Evolutionary conservation across 1,140 invertebrate species (phyloP), one percentile per base, ranked within the genome.

Genomic region (Drosophila baimaii): DNA sequence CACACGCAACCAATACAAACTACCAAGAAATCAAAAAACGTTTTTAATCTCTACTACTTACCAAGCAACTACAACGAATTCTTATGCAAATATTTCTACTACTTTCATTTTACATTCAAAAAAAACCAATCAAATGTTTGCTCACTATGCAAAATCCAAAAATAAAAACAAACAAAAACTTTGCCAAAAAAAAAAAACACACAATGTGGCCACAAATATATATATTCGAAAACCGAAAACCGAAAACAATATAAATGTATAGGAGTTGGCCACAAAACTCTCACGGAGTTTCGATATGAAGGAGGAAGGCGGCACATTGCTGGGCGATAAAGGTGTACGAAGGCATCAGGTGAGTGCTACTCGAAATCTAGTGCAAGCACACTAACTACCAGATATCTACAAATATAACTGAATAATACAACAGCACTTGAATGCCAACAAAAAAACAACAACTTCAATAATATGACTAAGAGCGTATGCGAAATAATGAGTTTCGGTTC

Each of bases 241-340:
- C 52, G 54, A 62, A 79, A 64, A 61, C 54, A 63, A 57, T 41
- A 69, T 64, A 78, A 57, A 79, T 70, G 64, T 81, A 70, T 94
- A 96, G 96, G 95, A 96, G 93, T 93, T 96, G 93, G 95, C 95
- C 75, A 96, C 96, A 93, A 96, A 96, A 92, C 93, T 97, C 71
- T 96, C 96, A 74, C 93, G 96, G 82, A 96, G 95, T 93, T 96
- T 96, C 93, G 96, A 96, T 93, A 96, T 96, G 95, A 96, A 96
- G 93, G 96, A 96, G 81, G 96, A 96, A 57, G 95, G 95, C 44
- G 95, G 96, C 73, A 93, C 93, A 74, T 92, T 95, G 79, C 93
- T 96, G 80, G 94, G 96, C 80, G 95, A 95, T 58, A 94, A 94
- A 65, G 93, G 92, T 90, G 91, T 92, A 81, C 88, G 91, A 89